Evolutionary conservation across 2,113 vertebrate genomes (phyloP), one percentile per base, ranked within the genome.

Genomic region (Neofelis nebulosa): DNA sequence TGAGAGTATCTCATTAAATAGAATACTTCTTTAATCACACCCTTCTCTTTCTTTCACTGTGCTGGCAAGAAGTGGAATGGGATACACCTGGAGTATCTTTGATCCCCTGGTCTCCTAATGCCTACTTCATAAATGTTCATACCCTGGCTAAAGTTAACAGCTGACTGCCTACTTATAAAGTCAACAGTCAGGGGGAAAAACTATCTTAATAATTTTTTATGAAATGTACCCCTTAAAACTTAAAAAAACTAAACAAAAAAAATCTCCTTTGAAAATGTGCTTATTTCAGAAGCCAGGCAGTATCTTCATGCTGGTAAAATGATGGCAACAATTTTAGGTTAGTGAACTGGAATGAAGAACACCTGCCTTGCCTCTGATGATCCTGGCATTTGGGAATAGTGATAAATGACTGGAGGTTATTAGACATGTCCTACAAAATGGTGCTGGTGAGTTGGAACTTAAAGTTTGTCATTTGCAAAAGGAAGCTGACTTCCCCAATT

Each of bases 381-480:
- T 97, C 63, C 71, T 98, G 97, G 95, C 95, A 96, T 97, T 93
- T 97, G 90, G 76, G 96, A 89, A 95, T 95, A n/a, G 0, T 66
- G 96, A 94, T 61, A 97, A 98, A 98, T 88, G 92, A 95, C 85
- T 97, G 65, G 81, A 96, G 91, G 88, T 98, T 98, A 96, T 98
- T 81, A 97, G 92, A 94, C 3, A 0, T 63, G 94, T 97, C 97
- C 98, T 98, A 92, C 61, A 96, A 96, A 98, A 94, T 79, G 61
- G 23, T 55, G 68, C 65, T 97, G 85, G 94, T 97, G 65, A 79
- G 92, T 98, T 93, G 83, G 85, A 89, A 97, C 93, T 97, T 97
- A 95, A 97, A 93, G 93, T 95, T 97, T 97, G 96, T 96, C 96
- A 98, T 96, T 98, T 98, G 63, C 19, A 45, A 96, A 96, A 97